Evolutionary conservation across 2,797 vertebrate genomes (phyloP).

Genomic region (Neosilurus hyrtlii): DNA sequence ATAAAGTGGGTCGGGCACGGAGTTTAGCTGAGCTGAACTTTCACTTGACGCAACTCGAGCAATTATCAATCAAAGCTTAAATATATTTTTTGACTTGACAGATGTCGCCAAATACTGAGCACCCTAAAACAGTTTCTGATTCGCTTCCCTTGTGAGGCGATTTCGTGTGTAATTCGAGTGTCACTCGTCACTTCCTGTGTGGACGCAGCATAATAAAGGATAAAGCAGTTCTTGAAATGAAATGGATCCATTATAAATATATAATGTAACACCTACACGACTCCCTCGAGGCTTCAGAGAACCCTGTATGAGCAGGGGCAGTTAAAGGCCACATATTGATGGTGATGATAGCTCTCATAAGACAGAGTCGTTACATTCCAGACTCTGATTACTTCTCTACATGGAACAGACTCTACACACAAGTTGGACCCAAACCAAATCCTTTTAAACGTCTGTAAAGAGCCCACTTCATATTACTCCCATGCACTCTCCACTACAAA

Average conservation of each 20-base stretch:
- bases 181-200: too few species aligned
- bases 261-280: not conserved
- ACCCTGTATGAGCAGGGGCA: not conserved
- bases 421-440: conserved; percentile 10
- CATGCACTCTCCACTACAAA: not conserved
- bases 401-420: conserved; percentile 28
- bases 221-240: too few species aligned
- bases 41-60: too few species aligned
- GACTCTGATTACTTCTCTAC: conserved; percentile 7
- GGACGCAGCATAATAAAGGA: too few species aligned
- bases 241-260: not conserved
- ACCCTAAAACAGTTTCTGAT: too few species aligned
- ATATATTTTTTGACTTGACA: too few species aligned
- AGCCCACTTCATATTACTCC: conserved; percentile 4
- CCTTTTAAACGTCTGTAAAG: conserved; percentile 31
- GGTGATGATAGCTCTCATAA: not conserved
- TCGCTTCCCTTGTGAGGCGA: too few species aligned
- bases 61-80: too few species aligned
- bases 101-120: too few species aligned
- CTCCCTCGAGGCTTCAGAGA: not conserved
- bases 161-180: too few species aligned
- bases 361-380: conserved; percentile 32
- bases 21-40: too few species aligned
- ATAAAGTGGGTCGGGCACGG: too few species aligned
- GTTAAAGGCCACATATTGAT: conserved; percentile 3